Conservation (phyloP, 2,888 invertebrate genomes). For the Hypsopygia costalis region DNA sequence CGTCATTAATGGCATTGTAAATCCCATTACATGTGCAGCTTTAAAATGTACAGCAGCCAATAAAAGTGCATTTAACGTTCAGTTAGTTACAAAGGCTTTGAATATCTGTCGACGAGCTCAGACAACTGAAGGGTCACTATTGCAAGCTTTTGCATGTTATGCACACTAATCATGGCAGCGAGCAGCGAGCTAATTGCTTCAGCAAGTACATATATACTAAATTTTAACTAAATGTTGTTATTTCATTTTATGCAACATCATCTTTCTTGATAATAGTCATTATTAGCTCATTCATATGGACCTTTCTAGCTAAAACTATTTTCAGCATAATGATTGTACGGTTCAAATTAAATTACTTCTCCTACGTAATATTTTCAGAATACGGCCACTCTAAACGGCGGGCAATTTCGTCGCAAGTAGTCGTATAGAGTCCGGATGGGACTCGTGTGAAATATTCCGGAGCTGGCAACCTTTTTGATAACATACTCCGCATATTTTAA, state of each 20-base stretch:
- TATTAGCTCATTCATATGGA: too few relatives aligned
- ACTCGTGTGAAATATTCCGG: background rate
- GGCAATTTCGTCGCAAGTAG: slow-evolving; percentile 2
- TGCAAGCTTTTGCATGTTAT: slow-evolving; percentile 51
- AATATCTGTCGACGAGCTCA: background rate
- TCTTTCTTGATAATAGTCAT: too few relatives aligned
- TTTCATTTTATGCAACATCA: slow-evolving; percentile 14
- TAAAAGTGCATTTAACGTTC: background rate
- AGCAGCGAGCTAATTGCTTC: slow-evolving; percentile 42
- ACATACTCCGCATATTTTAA: background rate
- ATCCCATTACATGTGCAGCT: background rate
- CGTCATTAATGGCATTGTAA: background rate
- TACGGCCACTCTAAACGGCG: slow-evolving; percentile 18
- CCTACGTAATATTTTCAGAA: background rate
- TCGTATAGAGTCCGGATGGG: background rate
- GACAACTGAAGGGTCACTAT: slow-evolving; percentile 15
- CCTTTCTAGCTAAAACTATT: too few relatives aligned
- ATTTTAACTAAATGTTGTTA: slow-evolving; percentile 5
- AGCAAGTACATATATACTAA: too few relatives aligned
- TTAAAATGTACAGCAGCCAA: background rate
- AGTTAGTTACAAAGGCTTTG: background rate
- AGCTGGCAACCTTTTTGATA: background rate
- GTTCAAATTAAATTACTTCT: background rate
- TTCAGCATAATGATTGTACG: background rate
- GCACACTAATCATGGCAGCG: slow-evolving; percentile 48